These are phyloP conservation scores for Brachionus calyciflorus DNA, from an alignment of 1,140 invertebrate species.

Conservation along the genomic window DNA sequence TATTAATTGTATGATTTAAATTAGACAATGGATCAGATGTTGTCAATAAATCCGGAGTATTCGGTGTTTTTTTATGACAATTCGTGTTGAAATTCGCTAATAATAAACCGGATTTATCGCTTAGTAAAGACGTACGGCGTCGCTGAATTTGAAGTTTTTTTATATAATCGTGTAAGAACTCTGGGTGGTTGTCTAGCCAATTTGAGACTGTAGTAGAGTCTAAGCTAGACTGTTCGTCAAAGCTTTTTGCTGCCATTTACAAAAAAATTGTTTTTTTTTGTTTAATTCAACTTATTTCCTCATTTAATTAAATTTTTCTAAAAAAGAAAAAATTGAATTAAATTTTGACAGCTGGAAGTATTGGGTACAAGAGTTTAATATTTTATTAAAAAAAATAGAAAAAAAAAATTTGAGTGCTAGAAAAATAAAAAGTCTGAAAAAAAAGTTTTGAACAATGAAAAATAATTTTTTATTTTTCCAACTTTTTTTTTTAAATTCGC, in stretches of 20 bases:
- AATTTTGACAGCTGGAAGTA: too few species aligned
- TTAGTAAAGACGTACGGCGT: conserved; percentile 50
- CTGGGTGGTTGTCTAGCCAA: conserved; percentile 92
- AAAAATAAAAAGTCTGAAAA: too few species aligned
- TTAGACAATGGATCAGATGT: neutral
- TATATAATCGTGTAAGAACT: conserved; percentile 91
- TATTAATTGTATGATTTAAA: conserved; percentile 88
- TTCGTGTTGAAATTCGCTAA: conserved; percentile 56
- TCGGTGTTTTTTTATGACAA: conserved; percentile 52
- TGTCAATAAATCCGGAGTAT: conserved; percentile 22
- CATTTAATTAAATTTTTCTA: too few species aligned
- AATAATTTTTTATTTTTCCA: too few species aligned
- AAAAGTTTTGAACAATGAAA: too few species aligned
- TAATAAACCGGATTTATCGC: conserved; percentile 61
- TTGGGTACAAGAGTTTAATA: too few species aligned
- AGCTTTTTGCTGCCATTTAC: neutral
- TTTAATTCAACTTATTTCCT: neutral
- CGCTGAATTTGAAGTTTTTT: conserved; percentile 72
- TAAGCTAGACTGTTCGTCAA: neutral
- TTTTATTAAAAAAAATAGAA: too few species aligned
- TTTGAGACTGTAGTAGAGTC: neutral
- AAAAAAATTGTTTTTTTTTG: neutral
- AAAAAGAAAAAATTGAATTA: too few species aligned
- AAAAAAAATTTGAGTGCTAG: too few species aligned
- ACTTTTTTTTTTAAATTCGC: too few species aligned